A percentile compares a stretch with the other conserved stretches of the same genome.
These are phyloP conservation scores for Phaetusa simplex DNA, from an alignment of 2,113 vertebrate species.

Conservation along the genomic window DNA sequence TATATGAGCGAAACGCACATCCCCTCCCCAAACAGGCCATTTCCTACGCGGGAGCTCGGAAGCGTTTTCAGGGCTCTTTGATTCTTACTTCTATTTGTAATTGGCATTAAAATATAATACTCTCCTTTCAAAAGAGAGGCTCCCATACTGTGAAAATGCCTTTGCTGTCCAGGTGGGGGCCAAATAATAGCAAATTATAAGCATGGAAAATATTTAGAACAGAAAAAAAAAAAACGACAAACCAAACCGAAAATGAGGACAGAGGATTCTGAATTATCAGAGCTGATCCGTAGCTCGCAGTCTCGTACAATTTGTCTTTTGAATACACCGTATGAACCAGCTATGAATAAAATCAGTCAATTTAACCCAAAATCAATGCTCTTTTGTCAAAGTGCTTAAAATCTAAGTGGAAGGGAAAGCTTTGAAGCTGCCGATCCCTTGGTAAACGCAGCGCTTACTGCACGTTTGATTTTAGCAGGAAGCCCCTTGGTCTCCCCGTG, in stretches of 20 bases:
- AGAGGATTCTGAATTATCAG: constrained; percentile 35
- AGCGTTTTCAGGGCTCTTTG: constrained; percentile 6
- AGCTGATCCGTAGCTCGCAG: constrained; percentile 50
- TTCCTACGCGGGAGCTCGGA: constrained; percentile 29
- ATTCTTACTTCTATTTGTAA: constrained; percentile 53
- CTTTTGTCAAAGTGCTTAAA: constrained; percentile 72
- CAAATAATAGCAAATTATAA: constrained; percentile 68
- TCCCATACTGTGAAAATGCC: constrained; percentile 57
- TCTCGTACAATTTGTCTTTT: constrained; percentile 62
- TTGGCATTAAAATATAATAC: constrained; percentile 47
- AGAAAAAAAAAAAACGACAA: too few species aligned
- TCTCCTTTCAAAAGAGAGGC: constrained; percentile 2
- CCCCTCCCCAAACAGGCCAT: constrained; percentile 30
- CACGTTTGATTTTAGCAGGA: background rate
- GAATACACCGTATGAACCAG: constrained; percentile 54
- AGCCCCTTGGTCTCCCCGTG: background rate
- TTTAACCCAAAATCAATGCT: constrained; percentile 73
- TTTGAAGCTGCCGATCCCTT: constrained; percentile 63
- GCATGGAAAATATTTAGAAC: constrained; percentile 60
- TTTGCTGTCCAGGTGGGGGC: constrained; percentile 47
- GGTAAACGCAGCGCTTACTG: constrained; percentile 21
- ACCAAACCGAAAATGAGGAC: background rate
- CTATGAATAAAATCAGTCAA: constrained; percentile 73
- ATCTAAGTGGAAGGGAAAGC: constrained; percentile 67
- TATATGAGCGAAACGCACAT: constrained; percentile 27